Evolutionary conservation across 2,113 vertebrate species (phyloP).

Genomic region (Seriola dumerili): DNA sequence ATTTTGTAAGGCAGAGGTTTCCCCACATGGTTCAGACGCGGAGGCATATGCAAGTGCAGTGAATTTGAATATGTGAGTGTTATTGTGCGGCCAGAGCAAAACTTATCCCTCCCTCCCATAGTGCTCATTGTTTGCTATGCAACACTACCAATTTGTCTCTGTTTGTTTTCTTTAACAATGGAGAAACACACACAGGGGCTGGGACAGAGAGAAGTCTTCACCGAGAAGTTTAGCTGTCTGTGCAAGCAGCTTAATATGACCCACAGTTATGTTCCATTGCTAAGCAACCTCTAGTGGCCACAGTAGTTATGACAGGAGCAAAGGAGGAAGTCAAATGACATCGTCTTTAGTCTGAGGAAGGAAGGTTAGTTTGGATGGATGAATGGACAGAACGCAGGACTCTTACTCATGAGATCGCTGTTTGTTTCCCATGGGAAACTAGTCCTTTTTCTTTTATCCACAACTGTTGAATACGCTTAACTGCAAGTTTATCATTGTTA

Average conservation of each 20-base stretch:
- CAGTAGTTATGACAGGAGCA: background rate
- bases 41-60: background rate
- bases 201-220: background rate
- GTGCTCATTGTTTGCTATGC: background rate
- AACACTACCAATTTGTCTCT: background rate
- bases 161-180: background rate
- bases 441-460: background rate
- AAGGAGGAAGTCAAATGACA: background rate
- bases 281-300: background rate
- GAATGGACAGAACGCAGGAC: background rate
- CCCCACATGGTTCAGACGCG: background rate
- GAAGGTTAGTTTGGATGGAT: background rate
- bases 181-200: background rate
- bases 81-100: background rate
- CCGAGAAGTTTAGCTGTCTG: background rate
- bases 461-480: background rate
- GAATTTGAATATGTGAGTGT: background rate
- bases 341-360: background rate
- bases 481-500: background rate
- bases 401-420: background rate
- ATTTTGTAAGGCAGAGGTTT: background rate
- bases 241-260: background rate
- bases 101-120: background rate
- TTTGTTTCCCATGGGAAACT: background rate
- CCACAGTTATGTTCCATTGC: background rate